A percentile compares a stretch with the other conserved stretches of the same genome.
Evolutionary conservation across 2,113 vertebrate genomes (phyloP).

Genomic region (Delphinus delphis): DNA sequence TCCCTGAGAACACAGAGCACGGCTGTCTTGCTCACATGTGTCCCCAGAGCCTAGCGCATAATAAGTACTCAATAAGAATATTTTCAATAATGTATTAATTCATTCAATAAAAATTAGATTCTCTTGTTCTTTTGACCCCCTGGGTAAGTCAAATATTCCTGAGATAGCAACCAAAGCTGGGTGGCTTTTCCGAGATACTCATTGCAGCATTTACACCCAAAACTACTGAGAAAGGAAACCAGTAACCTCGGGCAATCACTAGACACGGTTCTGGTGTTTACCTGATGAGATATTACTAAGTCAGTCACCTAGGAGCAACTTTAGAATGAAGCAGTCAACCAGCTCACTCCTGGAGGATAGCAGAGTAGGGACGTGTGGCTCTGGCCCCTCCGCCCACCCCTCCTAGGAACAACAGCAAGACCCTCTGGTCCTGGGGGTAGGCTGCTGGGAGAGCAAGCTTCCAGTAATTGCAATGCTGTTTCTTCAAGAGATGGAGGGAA

Average conservation of each 20-base stretch:
- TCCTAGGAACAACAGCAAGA: background rate
- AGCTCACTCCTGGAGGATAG: background rate
- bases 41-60: background rate
- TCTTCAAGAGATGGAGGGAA: conserved; percentile 34
- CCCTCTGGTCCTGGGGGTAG: background rate
- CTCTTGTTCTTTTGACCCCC: background rate
- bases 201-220: background rate
- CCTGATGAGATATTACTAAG: background rate
- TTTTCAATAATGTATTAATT: background rate
- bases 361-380: background rate
- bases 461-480: conserved; percentile 68
- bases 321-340: background rate
- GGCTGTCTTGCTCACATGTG: background rate
- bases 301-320: background rate
- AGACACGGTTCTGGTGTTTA: background rate
- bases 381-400: background rate
- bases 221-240: background rate
- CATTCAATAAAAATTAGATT: background rate
- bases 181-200: background rate
- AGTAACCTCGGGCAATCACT: background rate
- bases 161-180: background rate
- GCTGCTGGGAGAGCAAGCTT: conserved; percentile 27
- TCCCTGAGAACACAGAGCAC: background rate
- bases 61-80: background rate
- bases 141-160: background rate